Evolutionary conservation across 1,140 invertebrate genomes (phyloP), one percentile per base, ranked within the genome.

Genomic region (Ips typographus): DNA sequence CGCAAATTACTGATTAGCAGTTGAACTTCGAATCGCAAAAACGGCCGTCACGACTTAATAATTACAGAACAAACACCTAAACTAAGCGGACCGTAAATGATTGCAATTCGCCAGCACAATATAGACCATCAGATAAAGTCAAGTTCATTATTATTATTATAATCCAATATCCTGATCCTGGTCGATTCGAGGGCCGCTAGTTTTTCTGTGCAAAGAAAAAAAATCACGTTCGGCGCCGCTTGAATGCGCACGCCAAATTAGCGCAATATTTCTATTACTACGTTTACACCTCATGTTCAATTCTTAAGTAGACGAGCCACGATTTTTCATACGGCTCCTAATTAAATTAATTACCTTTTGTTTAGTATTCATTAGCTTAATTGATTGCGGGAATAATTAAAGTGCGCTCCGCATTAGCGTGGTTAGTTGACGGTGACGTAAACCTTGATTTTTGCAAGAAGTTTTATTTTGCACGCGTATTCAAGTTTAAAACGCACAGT

Each of bases 91-190:
- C 6, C 41, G 42, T 61, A 43, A 61, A 61, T 44, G 43, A 44
- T 61, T 40, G 40, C n/a, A 38, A 61, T 2, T 40, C 4, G 56
- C 22, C 40, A 7, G 59, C 39, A 61, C 37, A 47, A 61, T 43
- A 37, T 47, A 44, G 59, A 22, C 41, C 41, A 61, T 61, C 59
- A 37, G 59, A 59, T 59, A 59, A 59, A 59, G 39, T 40, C 56
- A 42, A 40, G 40, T 59, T 55, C 52, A 55, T 55, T 55, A 55
- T 38, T 49, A 49, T 49, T 49, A 22, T 22, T 22, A 49, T 49
- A 49, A 49, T 49, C 3, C 44, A 49, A 49, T 49, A 49, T 49
- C 44, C 44, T 49, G 44, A 49, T 55, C 52, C 52, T 55, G 52
- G 8, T 55, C 37, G 4, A 55, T 55, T 55, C 52, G 37, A 55